phyloP scores from a whole-genome alignment of 2,113 vertebrate genomes.

The Abramis brama region DNA sequence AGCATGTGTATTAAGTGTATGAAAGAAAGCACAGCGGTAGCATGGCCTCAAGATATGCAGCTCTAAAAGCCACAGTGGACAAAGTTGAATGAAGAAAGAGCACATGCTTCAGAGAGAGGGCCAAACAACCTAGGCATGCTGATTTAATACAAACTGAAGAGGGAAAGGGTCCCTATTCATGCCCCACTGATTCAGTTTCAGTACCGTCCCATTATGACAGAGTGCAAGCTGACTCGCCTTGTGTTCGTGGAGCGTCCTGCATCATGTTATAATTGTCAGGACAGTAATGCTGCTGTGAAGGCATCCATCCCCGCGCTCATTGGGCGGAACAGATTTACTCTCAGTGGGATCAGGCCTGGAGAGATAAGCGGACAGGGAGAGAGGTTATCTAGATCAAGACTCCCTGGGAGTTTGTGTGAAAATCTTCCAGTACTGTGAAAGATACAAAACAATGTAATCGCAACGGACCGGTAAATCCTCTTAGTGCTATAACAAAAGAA shows the following conservation, averaged over 20 bases:
- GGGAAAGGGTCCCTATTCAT: slow-evolving; percentile 41
- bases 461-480: slow-evolving; percentile 15
- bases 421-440: neutral
- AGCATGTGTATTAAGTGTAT: slow-evolving; percentile 33
- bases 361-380: slow-evolving; percentile 34
- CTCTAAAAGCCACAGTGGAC: slow-evolving; percentile 66
- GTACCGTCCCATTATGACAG: slow-evolving; percentile 33
- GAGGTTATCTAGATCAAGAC: slow-evolving; percentile 11
- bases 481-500: slow-evolving; percentile 4
- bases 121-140: slow-evolving; percentile 50
- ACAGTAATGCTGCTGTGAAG: slow-evolving; percentile 62
- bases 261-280: slow-evolving; percentile 66
- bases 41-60: slow-evolving; percentile 67
- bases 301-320: slow-evolving; percentile 52
- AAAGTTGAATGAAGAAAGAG: slow-evolving; percentile 65
- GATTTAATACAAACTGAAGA: slow-evolving; percentile 46
- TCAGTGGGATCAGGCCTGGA: slow-evolving; percentile 28
- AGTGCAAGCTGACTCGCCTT: slow-evolving; percentile 71
- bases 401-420: slow-evolving; percentile 8
- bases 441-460: slow-evolving; percentile 2
- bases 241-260: slow-evolving; percentile 63
- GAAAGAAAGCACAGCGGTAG: slow-evolving; percentile 13
- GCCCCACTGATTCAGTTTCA: slow-evolving; percentile 6
- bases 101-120: slow-evolving; percentile 66
- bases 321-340: slow-evolving; percentile 13